Base-by-base conservation (phyloP, 2,113 vertebrate species). In the Caloenas nicobarica region DNA sequence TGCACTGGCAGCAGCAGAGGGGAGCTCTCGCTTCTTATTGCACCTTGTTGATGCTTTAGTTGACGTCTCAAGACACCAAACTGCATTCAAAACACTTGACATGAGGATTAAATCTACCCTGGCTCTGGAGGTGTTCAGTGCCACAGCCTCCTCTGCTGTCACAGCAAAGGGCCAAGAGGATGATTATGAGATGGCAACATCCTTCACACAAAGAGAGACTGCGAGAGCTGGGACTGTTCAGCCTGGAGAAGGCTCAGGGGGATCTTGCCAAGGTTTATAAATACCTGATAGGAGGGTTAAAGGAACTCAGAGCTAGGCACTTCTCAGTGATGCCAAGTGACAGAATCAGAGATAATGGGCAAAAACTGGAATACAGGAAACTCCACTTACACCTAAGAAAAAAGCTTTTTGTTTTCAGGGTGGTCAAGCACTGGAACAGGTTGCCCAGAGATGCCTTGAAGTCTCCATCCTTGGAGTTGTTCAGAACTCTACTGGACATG, bases 281-380 rank as follows among this genome's bases (percentile, higher is more conserved):
- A 5, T 6, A 5, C 5, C 66, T 40, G 73, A 17, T 6, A 48
- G 18, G 17, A 73, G 12, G 12, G 10, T 16, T 17, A 0, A 6
- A 42, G 50, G 25, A 23, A 61, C 11, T 8, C 0, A 1, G 34
- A 42, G 9, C 48, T 61, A 51, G 57, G 28, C 18, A 79, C 38
- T 88, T 84, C 46, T 48, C 16, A 13, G 11, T 3, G 17, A 10
- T 51, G 8, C 9, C 19, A 33, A 14, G 12, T 4, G 19, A 9
- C 62, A 91, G 29, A 10, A 61, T 11, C 5, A 74, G 46, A 60
- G 19, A 11, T 23, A 44, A 19, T 1, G n/a, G 10, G 7, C 42
- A 68, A 17, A 93, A 57, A 1, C 7, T 13, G n/a, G 60, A 68
- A 62, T 9, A 9, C 12, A 28, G 22, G n/a, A 42, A 68, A 65